Evolutionary conservation across 2,797 vertebrate genomes (phyloP).

Genomic region (Lagorchestes hirsutus): DNA sequence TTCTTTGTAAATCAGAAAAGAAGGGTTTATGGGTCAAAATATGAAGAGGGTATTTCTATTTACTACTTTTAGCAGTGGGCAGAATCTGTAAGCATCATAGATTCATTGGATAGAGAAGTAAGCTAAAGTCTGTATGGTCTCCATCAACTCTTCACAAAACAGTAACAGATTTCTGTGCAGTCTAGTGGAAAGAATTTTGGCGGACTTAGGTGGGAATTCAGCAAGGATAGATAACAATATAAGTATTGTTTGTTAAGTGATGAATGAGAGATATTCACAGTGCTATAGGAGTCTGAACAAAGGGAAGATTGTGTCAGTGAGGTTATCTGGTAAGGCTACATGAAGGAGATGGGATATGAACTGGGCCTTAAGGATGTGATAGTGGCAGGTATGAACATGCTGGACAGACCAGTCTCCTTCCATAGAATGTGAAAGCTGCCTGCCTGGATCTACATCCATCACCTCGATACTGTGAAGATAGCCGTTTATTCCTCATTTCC

Average conservation of each 20-base stretch:
- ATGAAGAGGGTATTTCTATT: background rate
- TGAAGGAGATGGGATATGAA: background rate
- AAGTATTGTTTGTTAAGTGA: background rate
- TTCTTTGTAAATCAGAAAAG: background rate
- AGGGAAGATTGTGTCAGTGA: background rate
- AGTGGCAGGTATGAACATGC: background rate
- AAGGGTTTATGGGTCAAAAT: background rate
- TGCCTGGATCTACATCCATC: slow-evolving; percentile 40
- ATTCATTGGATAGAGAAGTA: background rate
- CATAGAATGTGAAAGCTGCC: background rate
- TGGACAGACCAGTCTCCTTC: background rate
- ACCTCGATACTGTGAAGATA: slow-evolving; percentile 50
- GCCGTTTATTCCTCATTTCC: slow-evolving; percentile 63
- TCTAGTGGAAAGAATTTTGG: background rate
- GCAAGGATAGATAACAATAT: slow-evolving; percentile 11
- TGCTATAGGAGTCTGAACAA: background rate
- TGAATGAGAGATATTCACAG: background rate
- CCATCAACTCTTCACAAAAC: background rate
- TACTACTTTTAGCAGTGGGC: background rate
- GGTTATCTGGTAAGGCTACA: background rate
- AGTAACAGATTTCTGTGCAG: background rate
- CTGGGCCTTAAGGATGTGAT: slow-evolving; percentile 6
- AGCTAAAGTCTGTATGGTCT: background rate
- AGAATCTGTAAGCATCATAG: background rate
- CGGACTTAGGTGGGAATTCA: slow-evolving; percentile 4